phyloP scores from a whole-genome alignment of 2,113 vertebrate genomes.

The Oncorhynchus keta region DNA sequence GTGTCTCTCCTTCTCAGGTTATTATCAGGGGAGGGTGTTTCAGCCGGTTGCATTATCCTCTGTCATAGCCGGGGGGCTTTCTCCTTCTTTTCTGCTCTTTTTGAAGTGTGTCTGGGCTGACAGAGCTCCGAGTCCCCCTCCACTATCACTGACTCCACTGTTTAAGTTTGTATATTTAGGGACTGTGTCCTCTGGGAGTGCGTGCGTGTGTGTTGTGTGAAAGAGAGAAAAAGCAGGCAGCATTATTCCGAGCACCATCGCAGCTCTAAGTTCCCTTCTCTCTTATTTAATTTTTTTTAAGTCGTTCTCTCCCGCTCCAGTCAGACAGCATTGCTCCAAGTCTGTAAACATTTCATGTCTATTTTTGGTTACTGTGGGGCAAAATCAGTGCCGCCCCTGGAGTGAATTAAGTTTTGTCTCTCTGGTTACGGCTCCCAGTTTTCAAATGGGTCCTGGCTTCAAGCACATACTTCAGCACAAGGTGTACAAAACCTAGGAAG shows the following conservation, averaged over 20 bases:
- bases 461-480: too few species aligned
- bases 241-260: background rate
- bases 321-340: background rate
- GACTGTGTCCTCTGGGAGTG: background rate
- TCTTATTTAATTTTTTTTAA: background rate
- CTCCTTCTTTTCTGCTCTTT: background rate
- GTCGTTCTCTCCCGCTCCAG: background rate
- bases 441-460: too few species aligned
- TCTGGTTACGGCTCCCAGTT: background rate
- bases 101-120: conserved; percentile 3
- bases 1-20: background rate
- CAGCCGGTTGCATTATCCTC: conserved; percentile 16
- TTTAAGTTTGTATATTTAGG: background rate
- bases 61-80: background rate
- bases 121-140: background rate
- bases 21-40: background rate
- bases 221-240: too few species aligned
- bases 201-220: background rate
- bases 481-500: too few species aligned
- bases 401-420: background rate
- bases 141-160: background rate
- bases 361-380: background rate
- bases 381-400: background rate
- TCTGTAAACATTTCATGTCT: conserved; percentile 6
- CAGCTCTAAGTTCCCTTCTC: conserved; percentile 13